Conservation (phyloP, 2,113 vertebrate species). For the Rhinichthys klamathensis region DNA sequence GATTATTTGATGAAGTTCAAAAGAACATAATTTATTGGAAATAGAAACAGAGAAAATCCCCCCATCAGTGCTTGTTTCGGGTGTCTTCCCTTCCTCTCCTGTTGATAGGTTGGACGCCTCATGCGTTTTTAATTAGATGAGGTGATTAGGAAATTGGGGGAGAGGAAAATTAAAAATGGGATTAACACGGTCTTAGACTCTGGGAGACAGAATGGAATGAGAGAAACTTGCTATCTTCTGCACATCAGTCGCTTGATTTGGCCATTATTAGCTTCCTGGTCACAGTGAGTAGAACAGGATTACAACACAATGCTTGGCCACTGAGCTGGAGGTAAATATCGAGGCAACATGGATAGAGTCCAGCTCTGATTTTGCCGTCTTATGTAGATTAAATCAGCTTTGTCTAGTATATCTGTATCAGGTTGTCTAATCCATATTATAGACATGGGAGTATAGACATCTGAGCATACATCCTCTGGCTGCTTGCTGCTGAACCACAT, state of each 20-base stretch:
- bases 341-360: constrained; percentile 2
- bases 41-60: not conserved
- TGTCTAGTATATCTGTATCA: constrained; percentile 4
- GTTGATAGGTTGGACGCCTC: constrained; percentile 24
- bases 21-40: not conserved
- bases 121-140: constrained; percentile 69
- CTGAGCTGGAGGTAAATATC: constrained; percentile 29
- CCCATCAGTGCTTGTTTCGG: not conserved
- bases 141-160: constrained; percentile 61
- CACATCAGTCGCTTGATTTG: constrained; percentile 66
- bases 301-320: constrained; percentile 22
- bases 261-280: constrained; percentile 68
- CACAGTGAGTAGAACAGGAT: constrained; percentile 39
- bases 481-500: not conserved
- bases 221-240: constrained; percentile 54
- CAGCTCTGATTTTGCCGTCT: constrained; percentile 9
- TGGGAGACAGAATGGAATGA: constrained; percentile 46
- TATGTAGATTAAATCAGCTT: constrained; percentile 1
- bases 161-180: constrained; percentile 66
- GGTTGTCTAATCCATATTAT: not conserved
- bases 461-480: not conserved
- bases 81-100: constrained; percentile 23
- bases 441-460: not conserved
- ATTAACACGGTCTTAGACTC: constrained; percentile 65
- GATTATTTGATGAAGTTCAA: not conserved